Evolutionary conservation across 2,113 vertebrate genomes (phyloP), one percentile per base, ranked within the genome.

Genomic region (Orthochromis indermauri): DNA sequence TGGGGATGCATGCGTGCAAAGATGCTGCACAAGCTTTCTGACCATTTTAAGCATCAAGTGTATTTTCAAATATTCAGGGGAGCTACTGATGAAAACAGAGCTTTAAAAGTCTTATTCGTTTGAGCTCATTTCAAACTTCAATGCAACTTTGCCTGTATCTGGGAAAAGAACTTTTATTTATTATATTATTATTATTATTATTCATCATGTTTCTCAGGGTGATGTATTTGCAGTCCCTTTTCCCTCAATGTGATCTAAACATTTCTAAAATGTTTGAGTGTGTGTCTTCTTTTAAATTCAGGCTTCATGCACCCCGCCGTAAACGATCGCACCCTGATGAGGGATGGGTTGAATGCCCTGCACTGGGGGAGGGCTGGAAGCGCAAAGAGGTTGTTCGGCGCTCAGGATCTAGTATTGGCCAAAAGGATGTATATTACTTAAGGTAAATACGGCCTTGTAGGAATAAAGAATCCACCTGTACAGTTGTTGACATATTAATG

Each of bases 351-450:
- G 97, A 97, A 1, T 98, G 97, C 89, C 95, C 97, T 3, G 79
- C 81, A 5, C 93, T 98, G 71, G 97, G 97, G 79, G 93, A 95
- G 1, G 97, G 97, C 33, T 98, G 98, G 98, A 98, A 97, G 90
- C 97, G 97, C 21, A 97, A 96, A 87, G 96, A 97, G 89, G 96
- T 97, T 54, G 93, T 97, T 42, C 97, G 98, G 2, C 97, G 97
- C 47, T 97, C 97, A 8, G 97, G 97, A 13, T 93, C 91, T 6
- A 97, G 97, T 66, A 91, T 97, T 10, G 97, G 97, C 54, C 97
- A 97, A 47, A 97, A 96, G 59, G 98, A 98, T 92, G 97, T 97
- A 3, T 98, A 98, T 90, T 98, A 98, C 79, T 88, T 97, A 83
- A 97, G 98, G 98, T 98, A 97, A 53, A 13, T 59, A 31, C 13